Base-by-base conservation (phyloP, 64 coral and sea anemone genomes). In the Stichodactyla helianthus region DNA sequence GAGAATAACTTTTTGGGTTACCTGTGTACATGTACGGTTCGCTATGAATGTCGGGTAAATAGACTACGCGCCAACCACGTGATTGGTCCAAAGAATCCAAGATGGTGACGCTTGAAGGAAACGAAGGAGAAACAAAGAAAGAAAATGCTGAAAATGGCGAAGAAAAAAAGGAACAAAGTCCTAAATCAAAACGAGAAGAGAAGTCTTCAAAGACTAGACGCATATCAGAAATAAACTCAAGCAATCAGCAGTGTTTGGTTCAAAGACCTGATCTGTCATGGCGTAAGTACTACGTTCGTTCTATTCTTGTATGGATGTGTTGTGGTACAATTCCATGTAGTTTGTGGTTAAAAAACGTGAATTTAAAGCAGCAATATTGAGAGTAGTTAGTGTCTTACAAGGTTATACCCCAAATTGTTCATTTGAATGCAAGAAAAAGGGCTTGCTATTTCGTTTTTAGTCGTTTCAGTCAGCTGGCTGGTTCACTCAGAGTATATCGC, bases 201-300 rank as follows among this genome's bases (percentile, higher is more conserved):
- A 91, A 91, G 59, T 86, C 77, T 67, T 91, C 90, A 13, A 91
- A 91, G 85, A 91, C 85, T 87, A 59, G 90, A 61, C 85, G 85
- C 15, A 87, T 74, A 17, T 91, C 90, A 14, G 90, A 91, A 60
- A n/a, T 27, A 11, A 71, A 82, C 61, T 79, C 80, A n/a, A 79
- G 77, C 28, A 83, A 86, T 62, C 61, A 86, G 64, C 90, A 91
- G 59, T 91, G 90, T 83, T 71, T 87, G 28, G 90, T 87, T 17
- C 90, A 91, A 31, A 77, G 90, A 71, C 90, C 84, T 7, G 90
- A 91, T 83, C 59, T 64, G 25, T 86, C 85, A 76, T 91, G 90
- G 90, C 90, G 90, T 91, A 87, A 16, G 89, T 91, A 10, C 25
- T 10, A 74, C 4, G 4, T 12, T 31, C 26, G 26, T 74, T 74